These are phyloP conservation scores for Calameuta idolon DNA, from an alignment of 2,888 invertebrate species.

Conservation along the genomic window DNA sequence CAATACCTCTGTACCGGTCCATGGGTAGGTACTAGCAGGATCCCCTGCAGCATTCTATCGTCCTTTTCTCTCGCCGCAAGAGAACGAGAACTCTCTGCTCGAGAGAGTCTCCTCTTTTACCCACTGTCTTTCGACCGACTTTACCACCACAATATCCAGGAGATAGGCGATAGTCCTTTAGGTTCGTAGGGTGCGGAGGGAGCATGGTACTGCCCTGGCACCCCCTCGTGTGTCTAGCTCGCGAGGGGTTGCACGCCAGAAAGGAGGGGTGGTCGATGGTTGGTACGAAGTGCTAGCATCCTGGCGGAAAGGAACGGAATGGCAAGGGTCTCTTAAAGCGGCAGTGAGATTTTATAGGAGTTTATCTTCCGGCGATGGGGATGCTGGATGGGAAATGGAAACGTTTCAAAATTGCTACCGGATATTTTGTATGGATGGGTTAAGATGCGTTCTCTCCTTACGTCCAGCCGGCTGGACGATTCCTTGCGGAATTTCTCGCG, in stretches of 20 bases:
- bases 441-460: not conserved
- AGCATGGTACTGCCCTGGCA: not conserved
- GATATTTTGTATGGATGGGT: slow-evolving; percentile 24
- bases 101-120: slow-evolving; percentile 2
- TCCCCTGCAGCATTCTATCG: not conserved
- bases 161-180: not conserved
- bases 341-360: slow-evolving; percentile 58
- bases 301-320: slow-evolving; percentile 19
- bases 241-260: slow-evolving; percentile 22
- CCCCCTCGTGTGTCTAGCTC: slow-evolving; percentile 14
- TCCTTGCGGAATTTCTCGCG: not conserved
- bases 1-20: not conserved
- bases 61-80: not conserved
- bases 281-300: slow-evolving; percentile 13
- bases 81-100: not conserved
- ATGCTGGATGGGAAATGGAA: slow-evolving; percentile 43
- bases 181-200: not conserved
- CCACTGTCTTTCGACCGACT: slow-evolving; percentile 1
- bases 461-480: not conserved
- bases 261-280: not conserved
- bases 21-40: not conserved
- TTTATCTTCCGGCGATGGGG: slow-evolving; percentile 56
- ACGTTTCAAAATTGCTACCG: slow-evolving; percentile 45
- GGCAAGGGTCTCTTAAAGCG: slow-evolving; percentile 44
- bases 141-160: not conserved